These are phyloP conservation scores for Formica aserva DNA, from an alignment of 2,888 invertebrate species.

Conservation along the genomic window DNA sequence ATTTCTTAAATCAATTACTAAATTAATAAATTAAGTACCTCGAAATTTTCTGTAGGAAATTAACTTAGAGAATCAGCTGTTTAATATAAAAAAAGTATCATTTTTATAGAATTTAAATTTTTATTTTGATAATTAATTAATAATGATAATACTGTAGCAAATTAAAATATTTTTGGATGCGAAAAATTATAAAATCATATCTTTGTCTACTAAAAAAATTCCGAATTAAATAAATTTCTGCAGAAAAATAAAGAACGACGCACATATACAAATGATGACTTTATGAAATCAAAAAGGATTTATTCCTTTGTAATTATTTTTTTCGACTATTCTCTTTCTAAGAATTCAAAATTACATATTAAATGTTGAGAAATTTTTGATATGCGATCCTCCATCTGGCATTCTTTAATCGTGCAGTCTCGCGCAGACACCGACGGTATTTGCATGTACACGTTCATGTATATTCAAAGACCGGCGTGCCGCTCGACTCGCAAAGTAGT, in stretches of 20 bases:
- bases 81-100: not conserved
- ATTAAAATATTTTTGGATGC: not conserved
- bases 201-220: not conserved
- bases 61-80: not conserved
- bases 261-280: not conserved
- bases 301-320: slow-evolving; percentile 11
- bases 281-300: not conserved
- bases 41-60: not conserved
- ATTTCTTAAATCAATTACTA: not conserved
- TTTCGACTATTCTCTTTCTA: not conserved
- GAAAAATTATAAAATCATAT: slow-evolving; percentile 4
- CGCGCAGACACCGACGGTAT: slow-evolving; percentile 34
- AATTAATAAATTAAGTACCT: not conserved
- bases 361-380: slow-evolving; percentile 52
- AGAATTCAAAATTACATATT: not conserved
- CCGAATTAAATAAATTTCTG: not conserved
- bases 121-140: not conserved
- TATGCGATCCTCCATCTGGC: slow-evolving; percentile 50
- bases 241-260: not conserved
- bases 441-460: slow-evolving; percentile 43
- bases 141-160: not conserved
- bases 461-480: slow-evolving; percentile 47
- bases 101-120: not conserved
- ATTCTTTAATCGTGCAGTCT: slow-evolving; percentile 52
- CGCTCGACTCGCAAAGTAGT: slow-evolving; percentile 71